A percentile compares a stretch with the other conserved stretches of the same genome.
These are phyloP conservation scores for Glyptemys insculpta DNA, from an alignment of 2,797 vertebrate species.

Conservation along the genomic window DNA sequence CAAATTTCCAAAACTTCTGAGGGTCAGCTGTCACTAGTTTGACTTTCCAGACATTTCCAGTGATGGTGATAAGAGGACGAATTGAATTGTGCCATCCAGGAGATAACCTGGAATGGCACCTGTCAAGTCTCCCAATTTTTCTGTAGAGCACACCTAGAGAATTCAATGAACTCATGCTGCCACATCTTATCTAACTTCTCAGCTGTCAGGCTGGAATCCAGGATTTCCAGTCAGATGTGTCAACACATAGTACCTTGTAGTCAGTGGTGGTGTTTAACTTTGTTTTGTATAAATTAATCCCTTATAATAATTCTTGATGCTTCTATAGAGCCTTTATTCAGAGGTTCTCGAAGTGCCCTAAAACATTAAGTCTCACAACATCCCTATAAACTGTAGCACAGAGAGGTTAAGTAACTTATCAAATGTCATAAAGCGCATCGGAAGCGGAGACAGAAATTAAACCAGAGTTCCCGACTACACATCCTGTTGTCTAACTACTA, in stretches of 20 bases:
- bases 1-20: not conserved
- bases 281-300: not conserved
- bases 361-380: not conserved
- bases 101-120: not conserved
- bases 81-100: not conserved
- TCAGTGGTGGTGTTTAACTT: not conserved
- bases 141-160: not conserved
- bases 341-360: not conserved
- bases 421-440: not conserved
- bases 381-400: not conserved
- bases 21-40: too few species aligned
- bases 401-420: not conserved
- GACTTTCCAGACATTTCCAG: not conserved
- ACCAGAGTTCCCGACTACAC: not conserved
- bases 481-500: not conserved
- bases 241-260: not conserved
- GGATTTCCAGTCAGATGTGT: not conserved
- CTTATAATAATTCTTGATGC: not conserved
- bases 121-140: not conserved
- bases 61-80: not conserved
- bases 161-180: not conserved
- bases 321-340: not conserved
- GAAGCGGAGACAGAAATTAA: not conserved
- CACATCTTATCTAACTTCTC: not conserved
- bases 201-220: not conserved